Conservation (phyloP, 2,797 vertebrate species). For the Myotis daubentonii region DNA sequence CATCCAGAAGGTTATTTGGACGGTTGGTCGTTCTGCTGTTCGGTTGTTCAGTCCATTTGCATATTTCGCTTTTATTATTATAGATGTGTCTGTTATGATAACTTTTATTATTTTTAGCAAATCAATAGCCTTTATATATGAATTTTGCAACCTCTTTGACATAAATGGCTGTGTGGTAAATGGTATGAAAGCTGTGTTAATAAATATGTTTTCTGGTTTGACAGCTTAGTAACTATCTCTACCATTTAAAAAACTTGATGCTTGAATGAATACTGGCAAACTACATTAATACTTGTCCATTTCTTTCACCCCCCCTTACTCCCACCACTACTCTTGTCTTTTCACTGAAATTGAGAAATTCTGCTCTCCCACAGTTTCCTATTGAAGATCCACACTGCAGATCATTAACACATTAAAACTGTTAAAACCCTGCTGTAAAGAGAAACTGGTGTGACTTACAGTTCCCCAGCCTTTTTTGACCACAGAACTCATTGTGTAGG, state of each 20-base stretch:
- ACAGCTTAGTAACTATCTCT: background rate
- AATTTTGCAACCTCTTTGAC: background rate
- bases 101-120: background rate
- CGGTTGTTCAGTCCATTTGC: too few species aligned
- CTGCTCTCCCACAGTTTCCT: background rate
- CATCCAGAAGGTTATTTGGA: too few species aligned
- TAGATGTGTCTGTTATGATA: background rate
- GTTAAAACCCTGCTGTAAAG: background rate
- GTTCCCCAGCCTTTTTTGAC: background rate
- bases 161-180: constrained; percentile 38
- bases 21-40: too few species aligned
- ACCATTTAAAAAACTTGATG: background rate
- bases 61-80: too few species aligned
- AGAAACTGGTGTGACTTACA: background rate
- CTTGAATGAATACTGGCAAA: background rate
- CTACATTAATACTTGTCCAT: background rate
- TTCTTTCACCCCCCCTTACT: background rate
- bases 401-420: background rate
- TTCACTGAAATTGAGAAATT: background rate
- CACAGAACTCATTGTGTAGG: background rate
- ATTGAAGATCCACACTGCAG: background rate
- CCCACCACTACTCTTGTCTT: background rate
- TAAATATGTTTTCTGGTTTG: constrained; percentile 27
- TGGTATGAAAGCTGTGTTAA: background rate
- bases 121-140: background rate